Base-by-base conservation (phyloP, 2,888 invertebrate species). In the Rhorus exstirpatorius region DNA sequence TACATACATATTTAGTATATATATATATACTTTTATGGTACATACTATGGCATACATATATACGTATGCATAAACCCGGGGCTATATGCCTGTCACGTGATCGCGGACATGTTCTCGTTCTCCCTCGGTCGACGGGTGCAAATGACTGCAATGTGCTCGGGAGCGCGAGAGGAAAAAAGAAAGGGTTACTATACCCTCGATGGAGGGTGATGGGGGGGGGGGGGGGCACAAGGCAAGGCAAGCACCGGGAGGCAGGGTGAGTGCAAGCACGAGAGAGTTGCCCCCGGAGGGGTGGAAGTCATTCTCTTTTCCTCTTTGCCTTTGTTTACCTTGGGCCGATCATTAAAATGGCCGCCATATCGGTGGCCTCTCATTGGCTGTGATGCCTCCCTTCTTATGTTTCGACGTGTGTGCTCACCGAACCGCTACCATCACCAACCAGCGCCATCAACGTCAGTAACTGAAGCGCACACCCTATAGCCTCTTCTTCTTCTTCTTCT, bases 331-430 rank as follows among this genome's bases (percentile, higher is more conserved):
- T 89, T 91, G 85, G 88, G 89, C 91, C 91, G 92, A 93, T 93
- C 92, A 93, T 93, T 92, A 93, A 93, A 92, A 93, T 93, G 93
- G 93, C 93, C 89, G 93, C 91, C 91, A 87, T 90, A 90, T 91
- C 88, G 90, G 89, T 83, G 87, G 44, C 70, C 86, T 86, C 91
- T 92, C 92, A 92, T 93, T 92, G 92, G 93, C 91, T 86, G 89
- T 31, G 38, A 46, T 81, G 83, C 74, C 87, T 86, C 89, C 88
- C 88, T 88, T 85, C 89, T 83, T 83, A 68, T 68, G 44, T 84
- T 24, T 53, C 65, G 17, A 71, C 76, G 58, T 76, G 60, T 58
- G 65, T 38, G 24, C 65, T 49, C 24, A 72, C 58, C 65, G 70
- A 68, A 63, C 78, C 70, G 72, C 60, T 77, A 21, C 17, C 44